A percentile compares a stretch with the other conserved stretches of the same genome.
These are phyloP conservation scores for Amphimallon solstitiale DNA, from an alignment of 2,888 invertebrate genomes.

Conservation along the genomic window DNA sequence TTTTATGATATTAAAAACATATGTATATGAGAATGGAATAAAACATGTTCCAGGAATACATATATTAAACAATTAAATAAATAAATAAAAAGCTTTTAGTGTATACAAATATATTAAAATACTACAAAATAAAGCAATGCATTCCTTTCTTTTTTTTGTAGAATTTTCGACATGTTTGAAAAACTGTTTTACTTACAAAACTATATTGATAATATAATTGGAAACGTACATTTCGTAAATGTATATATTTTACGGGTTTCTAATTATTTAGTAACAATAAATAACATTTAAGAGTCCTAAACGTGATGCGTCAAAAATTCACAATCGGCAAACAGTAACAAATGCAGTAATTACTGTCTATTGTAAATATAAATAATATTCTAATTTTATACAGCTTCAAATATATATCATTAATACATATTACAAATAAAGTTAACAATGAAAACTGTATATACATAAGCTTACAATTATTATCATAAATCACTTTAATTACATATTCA, in stretches of 20 bases:
- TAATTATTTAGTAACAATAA: conserved; percentile 36
- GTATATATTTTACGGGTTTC: conserved; percentile 27
- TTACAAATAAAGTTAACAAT: not conserved
- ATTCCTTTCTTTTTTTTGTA: not conserved
- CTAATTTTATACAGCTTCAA: not conserved
- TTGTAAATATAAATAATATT: not conserved
- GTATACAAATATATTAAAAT: conserved; percentile 1
- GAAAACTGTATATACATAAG: no score
- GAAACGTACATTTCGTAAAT: conserved; percentile 20
- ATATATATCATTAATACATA: not conserved
- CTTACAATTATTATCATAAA: no score
- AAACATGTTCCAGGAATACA: not conserved
- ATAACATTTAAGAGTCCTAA: conserved; percentile 37
- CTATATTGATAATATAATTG: conserved; percentile 10
- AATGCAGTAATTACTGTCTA: not conserved
- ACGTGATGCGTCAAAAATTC: conserved; percentile 31
- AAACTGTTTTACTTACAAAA: conserved; percentile 9
- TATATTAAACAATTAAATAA: not conserved
- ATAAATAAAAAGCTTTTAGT: not conserved
- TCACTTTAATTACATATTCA: no score
- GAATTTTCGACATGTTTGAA: not conserved
- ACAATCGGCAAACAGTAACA: conserved; percentile 6
- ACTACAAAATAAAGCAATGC: not conserved
- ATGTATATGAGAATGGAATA: conserved; percentile 11
- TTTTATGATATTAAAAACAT: conserved; percentile 16